phyloP scores from a whole-genome alignment of 1,140 invertebrate genomes.

The Drosophila kurseongensis region DNA sequence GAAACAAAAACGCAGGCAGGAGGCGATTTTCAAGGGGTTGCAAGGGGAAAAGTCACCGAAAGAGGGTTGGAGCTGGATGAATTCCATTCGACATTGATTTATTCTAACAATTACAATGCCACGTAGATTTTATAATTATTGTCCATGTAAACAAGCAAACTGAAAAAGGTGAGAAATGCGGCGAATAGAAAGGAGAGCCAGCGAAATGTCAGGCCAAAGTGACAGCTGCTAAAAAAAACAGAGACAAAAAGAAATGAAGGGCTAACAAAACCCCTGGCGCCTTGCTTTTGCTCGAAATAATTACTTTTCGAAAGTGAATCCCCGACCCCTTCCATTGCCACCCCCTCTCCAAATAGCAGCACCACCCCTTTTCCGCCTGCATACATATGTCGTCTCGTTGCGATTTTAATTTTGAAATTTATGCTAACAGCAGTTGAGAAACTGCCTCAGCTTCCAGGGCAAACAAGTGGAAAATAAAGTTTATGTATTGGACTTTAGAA shows the following conservation, averaged over 20 bases:
- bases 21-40: conserved; percentile 7
- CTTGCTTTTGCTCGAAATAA: conserved; percentile 77
- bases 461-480: conserved; percentile 23
- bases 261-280: conserved; percentile 55
- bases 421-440: conserved; percentile 81
- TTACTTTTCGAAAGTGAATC: conserved; percentile 80
- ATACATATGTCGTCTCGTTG: conserved; percentile 78
- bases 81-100: conserved; percentile 77
- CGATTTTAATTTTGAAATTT: conserved; percentile 83
- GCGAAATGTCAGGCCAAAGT: conserved; percentile 71
- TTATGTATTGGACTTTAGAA: background rate
- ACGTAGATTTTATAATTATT: conserved; percentile 83
- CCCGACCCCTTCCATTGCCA: conserved; percentile 4
- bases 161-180: conserved; percentile 36
- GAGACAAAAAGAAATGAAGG: conserved; percentile 24
- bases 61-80: conserved; percentile 20
- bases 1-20: conserved; percentile 66
- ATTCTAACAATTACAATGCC: conserved; percentile 73
- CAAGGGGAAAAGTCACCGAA: conserved; percentile 10
- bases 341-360: conserved; percentile 18
- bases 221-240: conserved; percentile 68
- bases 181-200: conserved; percentile 9
- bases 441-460: conserved; percentile 36
- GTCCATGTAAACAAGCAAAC: conserved; percentile 74
- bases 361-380: conserved; percentile 19